Conservation (phyloP, 2,888 invertebrate species). For the Mythimna albipuncta region DNA sequence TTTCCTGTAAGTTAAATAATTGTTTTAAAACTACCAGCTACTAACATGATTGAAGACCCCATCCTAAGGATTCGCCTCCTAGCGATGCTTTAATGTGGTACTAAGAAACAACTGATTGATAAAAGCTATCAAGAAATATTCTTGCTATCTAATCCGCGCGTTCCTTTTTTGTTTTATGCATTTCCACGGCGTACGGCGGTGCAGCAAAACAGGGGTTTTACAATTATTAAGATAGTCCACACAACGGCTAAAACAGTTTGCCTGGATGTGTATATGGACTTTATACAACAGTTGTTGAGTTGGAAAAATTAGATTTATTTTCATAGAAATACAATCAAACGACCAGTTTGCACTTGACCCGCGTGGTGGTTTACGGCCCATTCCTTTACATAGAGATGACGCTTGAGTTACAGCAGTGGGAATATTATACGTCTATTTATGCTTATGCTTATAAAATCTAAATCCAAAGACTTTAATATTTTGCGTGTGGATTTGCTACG, state of each 20-base stretch:
- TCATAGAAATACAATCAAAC: too few species aligned
- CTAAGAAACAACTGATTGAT: slow-evolving; percentile 64
- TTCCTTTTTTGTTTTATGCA: slow-evolving; percentile 34
- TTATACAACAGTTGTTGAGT: too few species aligned
- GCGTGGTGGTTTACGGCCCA: too few species aligned
- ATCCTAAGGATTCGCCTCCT: slow-evolving; percentile 54
- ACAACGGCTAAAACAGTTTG: background rate
- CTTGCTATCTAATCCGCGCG: slow-evolving; percentile 43
- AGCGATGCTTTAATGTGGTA: slow-evolving; percentile 47
- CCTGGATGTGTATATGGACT: too few species aligned
- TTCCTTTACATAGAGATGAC: too few species aligned
- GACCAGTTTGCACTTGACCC: too few species aligned
- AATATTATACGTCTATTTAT: too few species aligned
- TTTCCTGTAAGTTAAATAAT: slow-evolving; percentile 61
- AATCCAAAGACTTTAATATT: too few species aligned
- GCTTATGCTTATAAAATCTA: too few species aligned
- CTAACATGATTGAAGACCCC: slow-evolving; percentile 63
- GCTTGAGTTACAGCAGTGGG: too few species aligned
- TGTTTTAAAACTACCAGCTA: slow-evolving; percentile 68
- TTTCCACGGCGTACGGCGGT: slow-evolving; percentile 9
- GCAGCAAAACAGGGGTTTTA: background rate
- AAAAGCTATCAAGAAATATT: slow-evolving; percentile 60
- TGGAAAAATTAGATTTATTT: too few species aligned
- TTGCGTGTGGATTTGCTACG: background rate
- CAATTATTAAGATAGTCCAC: slow-evolving; percentile 14